A percentile compares a stretch with the other conserved stretches of the same genome.
phyloP scores from a whole-genome alignment of 2,888 invertebrate species.

The Phyllotreta cruciferae region DNA sequence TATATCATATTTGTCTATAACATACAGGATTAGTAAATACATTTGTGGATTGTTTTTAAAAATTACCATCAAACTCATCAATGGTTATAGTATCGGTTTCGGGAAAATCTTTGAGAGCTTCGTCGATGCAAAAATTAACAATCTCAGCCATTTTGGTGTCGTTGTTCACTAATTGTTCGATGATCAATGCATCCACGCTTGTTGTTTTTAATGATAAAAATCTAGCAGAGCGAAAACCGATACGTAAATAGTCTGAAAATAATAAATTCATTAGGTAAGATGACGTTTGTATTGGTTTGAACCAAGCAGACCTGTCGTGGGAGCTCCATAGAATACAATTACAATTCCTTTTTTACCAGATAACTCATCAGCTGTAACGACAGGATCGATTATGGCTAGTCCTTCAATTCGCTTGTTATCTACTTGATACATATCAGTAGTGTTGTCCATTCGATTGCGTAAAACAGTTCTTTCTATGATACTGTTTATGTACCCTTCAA shows the following conservation, averaged over 20 bases:
- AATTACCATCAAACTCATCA: slow-evolving; percentile 12
- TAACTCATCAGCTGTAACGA: slow-evolving; percentile 7
- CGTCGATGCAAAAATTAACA: slow-evolving; percentile 49
- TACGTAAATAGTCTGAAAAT: slow-evolving; percentile 50
- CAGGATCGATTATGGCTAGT: slow-evolving; percentile 37
- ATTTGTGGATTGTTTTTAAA: too few relatives aligned
- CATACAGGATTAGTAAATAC: not conserved
- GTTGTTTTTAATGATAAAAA: slow-evolving; percentile 60
- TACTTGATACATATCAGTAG: slow-evolving; percentile 24
- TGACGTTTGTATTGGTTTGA: too few relatives aligned
- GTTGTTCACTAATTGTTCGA: slow-evolving; percentile 58
- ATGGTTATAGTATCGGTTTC: not conserved
- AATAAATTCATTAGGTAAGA: slow-evolving; percentile 9
- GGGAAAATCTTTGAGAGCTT: slow-evolving; percentile 36
- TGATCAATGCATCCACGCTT: slow-evolving; percentile 63
- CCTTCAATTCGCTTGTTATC: slow-evolving; percentile 23
- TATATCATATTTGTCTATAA: slow-evolving; percentile 50
- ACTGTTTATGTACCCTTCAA: not conserved
- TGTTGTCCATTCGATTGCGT: slow-evolving; percentile 17
- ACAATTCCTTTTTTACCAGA: slow-evolving; percentile 50
- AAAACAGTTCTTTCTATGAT: too few relatives aligned
- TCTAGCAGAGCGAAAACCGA: slow-evolving; percentile 58
- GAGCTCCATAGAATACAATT: slow-evolving; percentile 62
- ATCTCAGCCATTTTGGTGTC: slow-evolving; percentile 44
- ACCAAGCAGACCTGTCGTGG: slow-evolving; percentile 37